These are phyloP conservation scores for Drosophila micromelanica DNA, from an alignment of 1,140 invertebrate species.

Conservation along the genomic window DNA sequence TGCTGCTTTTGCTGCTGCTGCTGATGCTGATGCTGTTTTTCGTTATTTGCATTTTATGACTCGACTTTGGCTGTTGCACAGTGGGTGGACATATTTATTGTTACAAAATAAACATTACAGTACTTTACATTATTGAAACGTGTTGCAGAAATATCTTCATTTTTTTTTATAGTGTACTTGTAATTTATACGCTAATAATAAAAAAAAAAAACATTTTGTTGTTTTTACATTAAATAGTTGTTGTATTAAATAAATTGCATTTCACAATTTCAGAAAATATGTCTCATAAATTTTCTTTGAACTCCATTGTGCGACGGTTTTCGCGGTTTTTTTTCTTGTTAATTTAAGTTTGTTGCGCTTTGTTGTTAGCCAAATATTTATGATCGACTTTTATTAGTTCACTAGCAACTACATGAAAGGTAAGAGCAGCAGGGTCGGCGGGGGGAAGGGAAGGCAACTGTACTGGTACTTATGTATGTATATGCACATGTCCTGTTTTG, in stretches of 20 bases:
- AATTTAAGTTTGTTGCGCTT: slow-evolving; percentile 76
- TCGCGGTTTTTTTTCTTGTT: slow-evolving; percentile 29
- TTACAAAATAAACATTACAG: background rate
- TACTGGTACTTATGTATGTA: slow-evolving; percentile 30
- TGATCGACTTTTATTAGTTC: slow-evolving; percentile 73
- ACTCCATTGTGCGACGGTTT: slow-evolving; percentile 11
- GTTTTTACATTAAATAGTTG: no score
- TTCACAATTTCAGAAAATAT: no score
- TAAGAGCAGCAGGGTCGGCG: background rate
- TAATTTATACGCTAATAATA: background rate
- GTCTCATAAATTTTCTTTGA: background rate
- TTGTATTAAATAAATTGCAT: no score
- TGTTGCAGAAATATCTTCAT: no score
- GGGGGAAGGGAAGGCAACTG: background rate
- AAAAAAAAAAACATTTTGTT: background rate
- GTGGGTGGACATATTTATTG: slow-evolving; percentile 8
- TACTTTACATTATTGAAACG: background rate
- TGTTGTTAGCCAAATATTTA: slow-evolving; percentile 75
- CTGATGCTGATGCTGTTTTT: slow-evolving; percentile 30
- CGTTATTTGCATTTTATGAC: slow-evolving; percentile 77
- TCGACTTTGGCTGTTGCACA: slow-evolving; percentile 32
- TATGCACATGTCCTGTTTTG: slow-evolving; percentile 61
- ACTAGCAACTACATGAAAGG: slow-evolving; percentile 16
- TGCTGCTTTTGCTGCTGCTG: background rate
- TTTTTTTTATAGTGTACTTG: no score